phyloP scores from a whole-genome alignment of 2,797 vertebrate species.

The Neosilurus mollespiculum region DNA sequence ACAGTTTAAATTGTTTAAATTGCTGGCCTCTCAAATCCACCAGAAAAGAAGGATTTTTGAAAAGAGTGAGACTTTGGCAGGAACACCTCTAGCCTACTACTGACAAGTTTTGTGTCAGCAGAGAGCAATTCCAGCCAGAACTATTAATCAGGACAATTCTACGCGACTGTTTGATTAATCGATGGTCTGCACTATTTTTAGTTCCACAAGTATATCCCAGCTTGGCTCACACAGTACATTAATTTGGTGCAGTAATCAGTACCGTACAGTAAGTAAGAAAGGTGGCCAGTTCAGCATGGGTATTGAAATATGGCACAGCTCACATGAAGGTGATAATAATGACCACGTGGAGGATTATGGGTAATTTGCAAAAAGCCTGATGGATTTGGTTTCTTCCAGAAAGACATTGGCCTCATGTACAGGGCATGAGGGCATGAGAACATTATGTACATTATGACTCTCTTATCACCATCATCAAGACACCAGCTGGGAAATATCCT shows the following conservation, averaged over 20 bases:
- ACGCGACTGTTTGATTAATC: neutral
- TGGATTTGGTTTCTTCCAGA: neutral
- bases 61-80: slow-evolving; percentile 9
- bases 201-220: neutral
- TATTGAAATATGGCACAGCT: neutral
- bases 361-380: neutral
- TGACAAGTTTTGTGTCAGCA: slow-evolving; percentile 5
- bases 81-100: neutral
- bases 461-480: neutral
- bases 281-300: neutral
- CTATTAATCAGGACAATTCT: slow-evolving; percentile 20
- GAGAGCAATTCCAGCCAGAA: slow-evolving; percentile 11
- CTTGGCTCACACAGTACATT: neutral
- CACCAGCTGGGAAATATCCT: neutral
- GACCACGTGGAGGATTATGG: neutral
- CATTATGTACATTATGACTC: neutral
- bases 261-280: neutral
- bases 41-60: neutral
- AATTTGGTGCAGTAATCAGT: neutral
- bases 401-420: neutral
- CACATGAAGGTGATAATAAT: neutral
- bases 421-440: neutral
- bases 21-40: slow-evolving; percentile 2
- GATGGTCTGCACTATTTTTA: slow-evolving; percentile 14
- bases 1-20: neutral